Evolutionary conservation across 2,797 vertebrate species (phyloP), one percentile per base, ranked within the genome.

Genomic region (Rhinophrynus dorsalis): DNA sequence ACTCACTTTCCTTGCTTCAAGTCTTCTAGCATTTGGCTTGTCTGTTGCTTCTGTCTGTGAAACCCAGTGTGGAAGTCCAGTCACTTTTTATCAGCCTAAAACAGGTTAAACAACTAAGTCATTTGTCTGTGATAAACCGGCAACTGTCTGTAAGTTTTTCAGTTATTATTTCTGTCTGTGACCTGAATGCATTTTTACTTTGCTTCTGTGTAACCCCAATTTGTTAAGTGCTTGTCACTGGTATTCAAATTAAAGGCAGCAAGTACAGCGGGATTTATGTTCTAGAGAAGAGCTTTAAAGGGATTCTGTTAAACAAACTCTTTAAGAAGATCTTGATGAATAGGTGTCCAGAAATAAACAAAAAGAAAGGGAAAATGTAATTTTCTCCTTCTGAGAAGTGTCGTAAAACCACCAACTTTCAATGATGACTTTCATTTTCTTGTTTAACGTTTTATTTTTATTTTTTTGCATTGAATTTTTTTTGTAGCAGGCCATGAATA

Each of bases 111-210:
- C 81, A 83, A 89, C 82, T 84, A 88, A 88, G 77, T 89, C 91
- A 92, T 94, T 91, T 96, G 95, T 96, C 92, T 96, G 95, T 94
- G 92, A 89, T 86, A 86, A 93, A 91, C 85, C 90, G 94, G 90
- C 81, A 96, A 77, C 76, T 81, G 91, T 94, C 91, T 84, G 82
- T 92, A 81, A 94, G 88, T 89, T 91, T 92, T 92, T 91, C 90
- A 83, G 91, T 96, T 93, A 86, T 91, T 90, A 86, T 90, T 87
- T 90, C 79, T 93, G 92, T 96, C 89, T 85, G 91, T 89, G 88
- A 96, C 91, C 94, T 96, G 96, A 98, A 98, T 98, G 96, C 96
- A 97, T 98, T 98, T 98, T 97, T 98, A 97, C 95, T 97, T 98
- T 97, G 95, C 95, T 95, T 96, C 86, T 92, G 87, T 97, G 92